Base-by-base conservation (phyloP, 1,140 invertebrate genomes). In the Trichomalopsis sarcophagae region DNA sequence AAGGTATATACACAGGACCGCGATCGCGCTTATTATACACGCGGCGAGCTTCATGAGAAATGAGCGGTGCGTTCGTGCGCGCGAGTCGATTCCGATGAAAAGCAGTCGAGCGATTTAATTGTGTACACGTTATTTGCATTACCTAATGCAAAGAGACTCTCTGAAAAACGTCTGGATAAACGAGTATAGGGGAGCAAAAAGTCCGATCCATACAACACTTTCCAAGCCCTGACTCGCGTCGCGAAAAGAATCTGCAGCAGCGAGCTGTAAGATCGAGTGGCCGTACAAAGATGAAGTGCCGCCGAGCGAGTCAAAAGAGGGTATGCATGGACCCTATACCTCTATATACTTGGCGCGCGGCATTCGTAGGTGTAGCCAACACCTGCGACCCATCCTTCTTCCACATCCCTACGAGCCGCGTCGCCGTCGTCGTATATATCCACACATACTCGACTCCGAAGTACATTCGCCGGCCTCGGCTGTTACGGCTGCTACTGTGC, bases 321-420 rank as follows among this genome's bases (percentile, higher is more conserved):
- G 77, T 47, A 79, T 68, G 23, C 44, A 44, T 62, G 21, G 55
- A n/a, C 55, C 17, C 21, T 62, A 36, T 36, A 21, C 55, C 55
- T 62, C 55, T 36, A 36, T 36, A 36, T 36, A 36, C 33, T 36
- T 36, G 33, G 33, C 4, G 44, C 17, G 47, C 69, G 3, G 17
- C 40, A 81, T 47, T 68, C 44, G 74, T 68, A 14, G 69, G 55
- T 82, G 40, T 69, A 77, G 13, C 81, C 75, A 89, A 87, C 90
- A 89, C 89, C 89, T 89, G 89, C 90, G 84, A 82, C 87, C 84
- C 90, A 91, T 91, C 89, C 89, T 91, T 91, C 89, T 89, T 87
- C 86, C 86, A 88, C 55, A 62, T 62, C 55, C n/a, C 55, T 62
- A 62, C 55, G 21, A 62, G 55, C 6, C 85, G 88, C 86, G 87